Conservation (phyloP, 2,888 invertebrate genomes). For the Lithosia quadra region DNA sequence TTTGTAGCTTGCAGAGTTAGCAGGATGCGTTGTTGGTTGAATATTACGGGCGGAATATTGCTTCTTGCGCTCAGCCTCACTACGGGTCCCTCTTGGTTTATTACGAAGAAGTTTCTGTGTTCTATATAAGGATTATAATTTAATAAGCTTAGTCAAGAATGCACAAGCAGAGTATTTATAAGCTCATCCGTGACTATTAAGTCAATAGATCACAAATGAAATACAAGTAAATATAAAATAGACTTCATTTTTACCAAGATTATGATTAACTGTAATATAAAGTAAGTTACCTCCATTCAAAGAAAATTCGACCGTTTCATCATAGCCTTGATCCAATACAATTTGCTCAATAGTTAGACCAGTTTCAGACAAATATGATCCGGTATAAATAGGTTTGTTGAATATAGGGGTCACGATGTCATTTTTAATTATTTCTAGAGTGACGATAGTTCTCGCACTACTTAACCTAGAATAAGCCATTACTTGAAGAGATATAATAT, state of each 20-base stretch:
- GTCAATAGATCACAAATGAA: too few relatives aligned
- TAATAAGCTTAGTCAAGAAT: neutral
- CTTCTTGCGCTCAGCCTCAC: constrained; percentile 49
- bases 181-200: too few relatives aligned
- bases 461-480: constrained; percentile 58
- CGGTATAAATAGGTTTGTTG: constrained; percentile 63
- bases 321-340: constrained; percentile 66
- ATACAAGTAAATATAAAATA: neutral
- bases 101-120: constrained; percentile 53
- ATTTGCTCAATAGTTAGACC: constrained; percentile 65
- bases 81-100: constrained; percentile 41
- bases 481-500: constrained; percentile 63
- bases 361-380: constrained; percentile 57
- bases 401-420: constrained; percentile 71
- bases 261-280: neutral
- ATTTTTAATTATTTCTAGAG: constrained; percentile 71
- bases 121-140: constrained; percentile 52
- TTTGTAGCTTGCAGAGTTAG: constrained; percentile 65
- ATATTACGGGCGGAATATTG: constrained; percentile 61
- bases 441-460: constrained; percentile 59
- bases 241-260: too few relatives aligned
- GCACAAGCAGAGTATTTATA: too few relatives aligned
- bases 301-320: constrained; percentile 60
- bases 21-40: constrained; percentile 55
- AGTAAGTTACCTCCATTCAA: constrained; percentile 73